Conservation (phyloP, 2,113 vertebrate genomes). For the Irena cyanogastra region DNA sequence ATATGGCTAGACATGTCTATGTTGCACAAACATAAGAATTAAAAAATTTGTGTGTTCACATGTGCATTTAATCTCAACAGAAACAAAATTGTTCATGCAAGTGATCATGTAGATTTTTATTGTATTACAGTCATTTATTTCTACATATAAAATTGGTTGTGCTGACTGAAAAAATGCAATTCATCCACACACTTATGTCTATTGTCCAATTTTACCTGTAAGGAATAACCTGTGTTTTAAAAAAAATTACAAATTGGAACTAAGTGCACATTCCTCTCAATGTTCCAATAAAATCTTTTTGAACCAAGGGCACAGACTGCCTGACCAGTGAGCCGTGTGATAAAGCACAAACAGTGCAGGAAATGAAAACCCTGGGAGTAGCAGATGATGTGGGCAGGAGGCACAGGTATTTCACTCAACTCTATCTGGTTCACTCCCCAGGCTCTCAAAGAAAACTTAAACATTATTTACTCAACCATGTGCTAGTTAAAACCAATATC, state of each 20-base stretch:
- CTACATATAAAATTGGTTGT: not conserved
- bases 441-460: conserved; percentile 72
- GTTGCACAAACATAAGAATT: not conserved
- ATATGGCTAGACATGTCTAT: not conserved
- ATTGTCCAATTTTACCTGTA: not conserved
- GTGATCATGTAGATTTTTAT: not conserved
- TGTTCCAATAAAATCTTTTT: conserved; percentile 36
- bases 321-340: conserved; percentile 72
- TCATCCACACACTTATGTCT: not conserved
- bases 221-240: not conserved
- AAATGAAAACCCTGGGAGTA: conserved; percentile 79
- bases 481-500: conserved; percentile 72
- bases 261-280: not conserved
- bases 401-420: conserved; percentile 61
- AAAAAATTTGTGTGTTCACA: not conserved
- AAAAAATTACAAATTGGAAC: conserved; percentile 6
- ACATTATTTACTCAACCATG: conserved; percentile 75
- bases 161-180: not conserved
- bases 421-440: conserved; percentile 74
- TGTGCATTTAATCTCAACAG: not conserved
- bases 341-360: conserved; percentile 79
- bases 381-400: conserved; percentile 76
- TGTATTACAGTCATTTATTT: not conserved
- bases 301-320: conserved; percentile 69
- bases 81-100: not conserved